Evolutionary conservation across 1,140 invertebrate genomes (phyloP), one percentile per base, ranked within the genome.

Genomic region (Harpegnathos saltator): DNA sequence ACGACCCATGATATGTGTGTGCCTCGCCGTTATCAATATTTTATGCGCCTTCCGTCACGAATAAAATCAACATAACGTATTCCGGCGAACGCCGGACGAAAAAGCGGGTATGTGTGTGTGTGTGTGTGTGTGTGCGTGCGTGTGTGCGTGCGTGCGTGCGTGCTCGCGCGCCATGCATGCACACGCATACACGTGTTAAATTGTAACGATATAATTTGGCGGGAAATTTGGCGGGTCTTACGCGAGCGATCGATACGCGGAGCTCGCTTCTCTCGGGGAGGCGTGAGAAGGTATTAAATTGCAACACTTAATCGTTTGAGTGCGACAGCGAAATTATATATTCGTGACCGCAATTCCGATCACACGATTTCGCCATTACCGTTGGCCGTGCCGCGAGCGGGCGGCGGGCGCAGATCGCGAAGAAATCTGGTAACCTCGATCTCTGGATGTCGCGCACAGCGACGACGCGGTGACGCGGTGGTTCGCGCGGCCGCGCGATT

Each of bases 341-440:
- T 48, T 80, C 65, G 75, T 80, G 75, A 80, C 52, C 9, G 65
- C 50, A 71, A 58, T 58, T 58, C 56, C 62, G 83, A 62, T 69
- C 68, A 72, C 78, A 74, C 62, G 80, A 82, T 69, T 54, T 68
- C 74, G 19, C 9, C 48, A 71, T 69, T 59, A 65, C 33, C 61
- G 52, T 73, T 56, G 2, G 33, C 19, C 5, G n/a, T 61, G 7
- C 0, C 59, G 24, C 50, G 38, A 44, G 7, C 38, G 52, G n/a
- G n/a, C n/a, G n/a, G n/a, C n/a, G n/a, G 22, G 22, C 0, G 15
- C 0, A 65, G 50, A 75, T 75, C 59, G 59, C 44, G 7, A 48
- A 58, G 75, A 78, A 68, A 80, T 58, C 63, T 69, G n/a, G 19
- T 80, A 80, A 80, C 65, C 65, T 24, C 75, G 75, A 80, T 80